Conservation (phyloP, 2,113 vertebrate species). For the Gallinago media region DNA sequence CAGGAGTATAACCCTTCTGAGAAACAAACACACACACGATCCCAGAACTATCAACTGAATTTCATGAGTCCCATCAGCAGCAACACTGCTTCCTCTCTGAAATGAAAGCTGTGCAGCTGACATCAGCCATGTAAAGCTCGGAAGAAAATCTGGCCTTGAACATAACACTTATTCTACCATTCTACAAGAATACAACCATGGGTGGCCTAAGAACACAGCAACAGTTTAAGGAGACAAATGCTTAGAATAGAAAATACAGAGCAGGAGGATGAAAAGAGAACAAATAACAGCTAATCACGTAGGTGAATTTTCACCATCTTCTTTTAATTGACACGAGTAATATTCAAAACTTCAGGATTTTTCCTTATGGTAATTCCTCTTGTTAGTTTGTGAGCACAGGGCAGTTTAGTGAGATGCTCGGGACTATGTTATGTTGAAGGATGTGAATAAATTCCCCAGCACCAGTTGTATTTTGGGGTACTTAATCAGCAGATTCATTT, state of each 20-base stretch:
- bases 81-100: background rate
- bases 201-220: background rate
- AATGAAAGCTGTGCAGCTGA: background rate
- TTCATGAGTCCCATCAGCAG: background rate
- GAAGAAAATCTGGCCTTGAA: background rate
- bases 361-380: background rate
- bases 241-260: background rate
- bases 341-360: background rate
- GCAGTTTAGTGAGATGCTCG: background rate
- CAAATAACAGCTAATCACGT: background rate
- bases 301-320: background rate
- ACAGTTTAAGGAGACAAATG: background rate
- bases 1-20: background rate
- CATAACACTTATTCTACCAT: background rate
- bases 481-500: background rate
- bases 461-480: background rate
- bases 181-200: background rate
- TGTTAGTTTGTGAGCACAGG: background rate
- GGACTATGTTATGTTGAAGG: background rate
- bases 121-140: background rate
- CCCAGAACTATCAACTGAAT: background rate
- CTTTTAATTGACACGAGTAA: background rate
- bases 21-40: background rate
- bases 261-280: background rate
- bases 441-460: background rate